These are phyloP conservation scores for Unio delphinus DNA, from an alignment of 2,888 invertebrate genomes.

Conservation along the genomic window DNA sequence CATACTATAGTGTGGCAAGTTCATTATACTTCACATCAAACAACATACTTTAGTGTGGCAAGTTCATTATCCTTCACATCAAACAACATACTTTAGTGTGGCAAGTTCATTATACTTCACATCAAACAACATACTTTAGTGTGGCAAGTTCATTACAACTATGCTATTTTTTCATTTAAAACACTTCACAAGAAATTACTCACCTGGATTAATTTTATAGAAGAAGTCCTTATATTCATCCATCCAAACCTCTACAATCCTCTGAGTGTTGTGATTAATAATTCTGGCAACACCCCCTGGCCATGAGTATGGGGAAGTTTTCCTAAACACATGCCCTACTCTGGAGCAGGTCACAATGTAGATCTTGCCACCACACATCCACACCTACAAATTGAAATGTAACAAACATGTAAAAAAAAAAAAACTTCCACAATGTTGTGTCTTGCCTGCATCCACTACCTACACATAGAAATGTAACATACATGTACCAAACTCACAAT, in stretches of 20 bases:
- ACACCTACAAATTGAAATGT: constrained; percentile 55
- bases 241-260: constrained; percentile 99
- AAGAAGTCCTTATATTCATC: constrained; percentile 93
- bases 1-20: no score
- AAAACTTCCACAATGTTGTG: not conserved
- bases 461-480: no score
- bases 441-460: no score
- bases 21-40: no score
- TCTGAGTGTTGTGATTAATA: constrained; percentile 93
- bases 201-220: constrained; percentile 71
- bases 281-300: constrained; percentile 93
- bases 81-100: no score
- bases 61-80: no score
- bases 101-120: no score
- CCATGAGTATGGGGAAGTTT: constrained; percentile 94
- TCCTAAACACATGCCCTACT: constrained; percentile 72
- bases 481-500: no score
- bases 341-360: constrained; percentile 70
- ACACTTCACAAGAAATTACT: not conserved
- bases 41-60: no score
- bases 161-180: no score
- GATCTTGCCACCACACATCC: constrained; percentile 71
- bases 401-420: not conserved
- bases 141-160: no score
- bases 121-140: no score